Evolutionary conservation across 1,140 invertebrate species (phyloP).

Genomic region (Cepaea nemoralis): DNA sequence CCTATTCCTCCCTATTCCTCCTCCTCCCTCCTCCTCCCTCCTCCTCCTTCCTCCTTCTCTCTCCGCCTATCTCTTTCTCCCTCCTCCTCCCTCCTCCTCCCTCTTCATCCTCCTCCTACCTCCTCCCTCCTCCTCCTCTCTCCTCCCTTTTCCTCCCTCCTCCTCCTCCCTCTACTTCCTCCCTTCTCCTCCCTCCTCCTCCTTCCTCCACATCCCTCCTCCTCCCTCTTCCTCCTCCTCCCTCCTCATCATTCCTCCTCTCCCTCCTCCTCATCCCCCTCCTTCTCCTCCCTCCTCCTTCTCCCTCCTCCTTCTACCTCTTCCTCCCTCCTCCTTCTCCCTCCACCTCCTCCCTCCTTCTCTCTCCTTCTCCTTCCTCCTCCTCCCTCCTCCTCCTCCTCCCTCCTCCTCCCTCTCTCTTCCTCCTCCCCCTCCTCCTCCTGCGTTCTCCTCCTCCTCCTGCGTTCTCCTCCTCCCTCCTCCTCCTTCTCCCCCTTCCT

Average conservation of each 20-base stretch:
- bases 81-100: background rate
- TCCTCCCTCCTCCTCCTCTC: no score
- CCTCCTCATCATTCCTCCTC: no score
- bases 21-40: no score
- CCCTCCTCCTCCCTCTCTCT: background rate
- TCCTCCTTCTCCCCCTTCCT: background rate
- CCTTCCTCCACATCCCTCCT: no score
- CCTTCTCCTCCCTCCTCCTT: background rate
- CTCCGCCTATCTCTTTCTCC: conserved; percentile 2
- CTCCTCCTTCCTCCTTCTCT: background rate
- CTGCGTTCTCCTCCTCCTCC: background rate
- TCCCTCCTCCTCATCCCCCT: no score
- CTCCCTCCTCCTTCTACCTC: background rate
- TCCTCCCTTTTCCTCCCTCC: no score
- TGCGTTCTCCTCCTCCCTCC: background rate
- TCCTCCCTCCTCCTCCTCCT: background rate
- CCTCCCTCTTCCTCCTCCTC: no score
- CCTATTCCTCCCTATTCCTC: no score
- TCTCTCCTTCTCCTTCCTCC: background rate
- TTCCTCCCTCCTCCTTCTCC: background rate
- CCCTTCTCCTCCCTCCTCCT: no score
- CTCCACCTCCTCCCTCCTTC: background rate
- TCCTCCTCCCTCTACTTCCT: no score
- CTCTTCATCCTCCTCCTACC: no score
- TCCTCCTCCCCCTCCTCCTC: background rate